These are phyloP conservation scores for Tipula lateralis DNA, from an alignment of 2,888 invertebrate species.

Conservation along the genomic window DNA sequence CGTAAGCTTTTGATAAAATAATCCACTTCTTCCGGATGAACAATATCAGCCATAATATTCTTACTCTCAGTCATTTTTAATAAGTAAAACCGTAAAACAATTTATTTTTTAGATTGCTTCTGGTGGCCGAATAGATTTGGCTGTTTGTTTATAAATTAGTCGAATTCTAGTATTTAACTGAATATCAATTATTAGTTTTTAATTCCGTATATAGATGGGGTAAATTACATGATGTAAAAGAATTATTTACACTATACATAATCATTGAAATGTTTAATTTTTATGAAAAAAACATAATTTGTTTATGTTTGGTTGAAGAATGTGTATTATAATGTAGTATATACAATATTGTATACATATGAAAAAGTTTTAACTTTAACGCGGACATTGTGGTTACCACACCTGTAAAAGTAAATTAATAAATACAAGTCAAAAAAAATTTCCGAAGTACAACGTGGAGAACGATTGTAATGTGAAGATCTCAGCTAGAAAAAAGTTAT, in stretches of 20 bases:
- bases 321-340: too few species aligned
- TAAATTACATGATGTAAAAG: background rate
- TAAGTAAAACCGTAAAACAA: too few species aligned
- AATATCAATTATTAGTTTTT: background rate
- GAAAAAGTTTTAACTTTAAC: background rate
- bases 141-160: background rate
- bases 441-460: background rate
- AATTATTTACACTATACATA: background rate
- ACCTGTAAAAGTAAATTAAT: background rate
- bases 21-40: conserved; percentile 67
- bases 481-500: background rate
- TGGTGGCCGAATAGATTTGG: background rate
- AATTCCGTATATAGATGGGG: background rate
- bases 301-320: background rate
- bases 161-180: background rate
- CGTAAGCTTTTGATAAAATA: conserved; percentile 67
- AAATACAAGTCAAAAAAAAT: background rate
- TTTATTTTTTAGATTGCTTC: background rate
- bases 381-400: background rate
- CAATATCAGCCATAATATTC: conserved; percentile 48
- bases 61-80: conserved; percentile 56
- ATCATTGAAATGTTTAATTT: too few species aligned
- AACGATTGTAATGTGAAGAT: background rate
- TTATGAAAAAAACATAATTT: background rate
- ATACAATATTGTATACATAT: background rate